phyloP scores from a whole-genome alignment of 2,797 vertebrate genomes.

The Acomys russatus region DNA sequence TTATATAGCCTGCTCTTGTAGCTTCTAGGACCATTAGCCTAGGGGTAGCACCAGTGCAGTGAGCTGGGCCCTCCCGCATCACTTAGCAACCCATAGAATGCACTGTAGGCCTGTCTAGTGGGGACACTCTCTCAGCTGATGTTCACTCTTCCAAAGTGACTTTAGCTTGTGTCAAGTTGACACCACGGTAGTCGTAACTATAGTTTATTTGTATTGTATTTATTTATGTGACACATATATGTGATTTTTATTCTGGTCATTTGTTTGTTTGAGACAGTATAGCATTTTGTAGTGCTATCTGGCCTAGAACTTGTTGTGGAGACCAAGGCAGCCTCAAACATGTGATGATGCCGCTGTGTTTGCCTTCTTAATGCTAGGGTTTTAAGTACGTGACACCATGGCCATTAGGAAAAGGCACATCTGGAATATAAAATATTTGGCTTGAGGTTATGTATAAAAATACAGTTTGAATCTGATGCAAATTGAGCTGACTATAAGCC shows the following conservation, averaged over 20 bases:
- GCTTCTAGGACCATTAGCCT: not conserved
- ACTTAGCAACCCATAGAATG: not conserved
- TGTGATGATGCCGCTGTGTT: not conserved
- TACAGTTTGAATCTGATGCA: not conserved
- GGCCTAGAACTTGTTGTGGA: not conserved
- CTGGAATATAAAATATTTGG: constrained; percentile 19
- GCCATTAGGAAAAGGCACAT: constrained; percentile 18
- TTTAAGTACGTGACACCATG: not conserved
- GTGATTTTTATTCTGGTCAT: not conserved
- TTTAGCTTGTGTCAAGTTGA: not conserved
- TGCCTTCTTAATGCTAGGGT: not conserved
- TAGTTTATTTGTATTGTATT: not conserved
- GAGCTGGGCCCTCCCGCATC: not conserved
- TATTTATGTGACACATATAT: constrained; percentile 1
- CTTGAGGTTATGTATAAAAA: constrained; percentile 27
- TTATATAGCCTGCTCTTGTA: not conserved
- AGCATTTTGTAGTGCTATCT: not conserved
- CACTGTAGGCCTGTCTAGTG: too few relatives aligned
- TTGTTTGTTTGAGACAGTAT: not conserved
- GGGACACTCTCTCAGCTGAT: not conserved
- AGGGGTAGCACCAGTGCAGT: not conserved
- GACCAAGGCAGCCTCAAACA: not conserved
- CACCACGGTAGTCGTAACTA: not conserved
- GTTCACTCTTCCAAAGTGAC: not conserved
- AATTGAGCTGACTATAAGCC: not conserved